Evolutionary conservation across 2,113 vertebrate genomes (phyloP), one percentile per base, ranked within the genome.

Genomic region (Semnornis frantzii): DNA sequence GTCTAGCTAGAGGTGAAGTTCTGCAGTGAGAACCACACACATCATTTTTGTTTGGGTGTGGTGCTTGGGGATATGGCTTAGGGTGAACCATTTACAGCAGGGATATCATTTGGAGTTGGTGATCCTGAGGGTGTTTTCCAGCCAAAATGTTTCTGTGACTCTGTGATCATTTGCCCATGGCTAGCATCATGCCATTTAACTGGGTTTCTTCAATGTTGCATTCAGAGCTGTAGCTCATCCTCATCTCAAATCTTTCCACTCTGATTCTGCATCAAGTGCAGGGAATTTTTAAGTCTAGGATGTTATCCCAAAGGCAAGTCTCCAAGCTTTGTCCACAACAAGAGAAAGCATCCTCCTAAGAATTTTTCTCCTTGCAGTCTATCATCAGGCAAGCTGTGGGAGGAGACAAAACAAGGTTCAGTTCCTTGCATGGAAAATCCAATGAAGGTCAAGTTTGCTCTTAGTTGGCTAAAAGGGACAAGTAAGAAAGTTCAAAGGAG

Each of bases 361-460:
- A 71, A 83, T 16, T 7, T 42, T 89, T 19, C 23, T 65, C 18
- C 16, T 87, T 69, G 16, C n/a, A 44, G 0, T 50, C 54, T 69
- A 21, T 25, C 39, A 65, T 50, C 44, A 66, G 14, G 18, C 54
- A 5, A 39, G 11, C 34, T 66, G 15, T 27, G 33, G 20, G 28
- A 84, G 31, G 18, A 18, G 58, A 34, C 0, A 2, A 69, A 79
- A 64, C 0, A 0, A 23, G 5, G 14, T 55, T n/a, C 31, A 14
- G 28, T 34, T 31, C 54, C 25, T 69, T 78, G 31, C 25, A 31
- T 37, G 30, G 77, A 71, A 70, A 93, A 27, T 18, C 33, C 27
- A 87, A 2, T 3, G 2, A 34, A 58, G 12, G 20, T 68, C 44
- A 94, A 34, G 34, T 52, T 77, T 84, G 33, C n/a, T 18, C 23